Conservation (phyloP, 2,113 vertebrate species). For the Poeciliopsis turrubarensis region DNA sequence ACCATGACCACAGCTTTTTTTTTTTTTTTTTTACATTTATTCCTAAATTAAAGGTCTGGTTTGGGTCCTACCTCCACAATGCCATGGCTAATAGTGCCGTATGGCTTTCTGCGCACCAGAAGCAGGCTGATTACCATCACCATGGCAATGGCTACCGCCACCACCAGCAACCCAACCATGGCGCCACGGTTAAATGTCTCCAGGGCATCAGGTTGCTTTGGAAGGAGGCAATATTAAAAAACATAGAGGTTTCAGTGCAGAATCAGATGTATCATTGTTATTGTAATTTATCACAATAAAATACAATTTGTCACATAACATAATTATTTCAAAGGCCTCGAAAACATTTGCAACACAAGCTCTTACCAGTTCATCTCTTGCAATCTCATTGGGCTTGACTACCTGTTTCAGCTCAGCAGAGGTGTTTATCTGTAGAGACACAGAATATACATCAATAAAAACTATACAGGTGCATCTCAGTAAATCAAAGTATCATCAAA, state of each 20-base stretch:
- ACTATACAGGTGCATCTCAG: background rate
- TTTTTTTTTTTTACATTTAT: background rate
- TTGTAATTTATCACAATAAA: background rate
- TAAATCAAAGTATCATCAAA: background rate
- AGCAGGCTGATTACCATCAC: conserved; percentile 88
- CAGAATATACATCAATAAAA: background rate
- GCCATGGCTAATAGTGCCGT: conserved; percentile 87
- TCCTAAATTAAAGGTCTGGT: background rate
- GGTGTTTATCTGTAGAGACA: conserved; percentile 77
- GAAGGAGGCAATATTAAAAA: conserved; percentile 14
- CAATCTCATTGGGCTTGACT: conserved; percentile 86
- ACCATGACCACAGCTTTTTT: background rate
- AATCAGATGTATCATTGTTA: background rate
- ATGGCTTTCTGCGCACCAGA: conserved; percentile 86
- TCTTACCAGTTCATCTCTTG: conserved; percentile 84
- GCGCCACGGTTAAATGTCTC: conserved; percentile 87
- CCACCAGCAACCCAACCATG: conserved; percentile 88
- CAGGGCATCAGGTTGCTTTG: conserved; percentile 84
- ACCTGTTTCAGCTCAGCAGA: conserved; percentile 86
- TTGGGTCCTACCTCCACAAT: conserved; percentile 83
- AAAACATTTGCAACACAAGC: background rate
- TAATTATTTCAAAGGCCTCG: background rate
- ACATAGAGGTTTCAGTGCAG: background rate
- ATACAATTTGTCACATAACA: too few relatives aligned
- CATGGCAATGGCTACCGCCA: conserved; percentile 87